These are phyloP conservation scores for Octodonta nipae DNA, from an alignment of 2,888 invertebrate genomes.

Conservation along the genomic window DNA sequence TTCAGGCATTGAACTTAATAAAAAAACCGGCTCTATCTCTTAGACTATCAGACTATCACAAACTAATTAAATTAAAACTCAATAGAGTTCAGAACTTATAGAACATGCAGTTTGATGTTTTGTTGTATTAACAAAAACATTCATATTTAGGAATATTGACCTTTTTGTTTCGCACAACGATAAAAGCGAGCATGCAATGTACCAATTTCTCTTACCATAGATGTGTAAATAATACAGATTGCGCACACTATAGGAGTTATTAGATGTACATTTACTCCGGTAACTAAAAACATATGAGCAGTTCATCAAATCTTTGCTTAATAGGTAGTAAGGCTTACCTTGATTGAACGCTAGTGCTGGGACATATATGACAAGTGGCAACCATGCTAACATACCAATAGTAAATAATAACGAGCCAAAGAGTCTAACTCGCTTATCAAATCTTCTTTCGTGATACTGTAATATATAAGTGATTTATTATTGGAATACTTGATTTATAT, in stretches of 20 bases:
- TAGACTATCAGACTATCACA: no score
- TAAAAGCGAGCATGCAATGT: neutral
- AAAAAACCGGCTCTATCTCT: no score
- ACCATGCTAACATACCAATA: constrained; percentile 47
- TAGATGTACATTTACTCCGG: constrained; percentile 67
- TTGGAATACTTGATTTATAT: neutral
- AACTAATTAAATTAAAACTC: no score
- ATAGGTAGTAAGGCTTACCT: constrained; percentile 12
- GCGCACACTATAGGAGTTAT: constrained; percentile 70
- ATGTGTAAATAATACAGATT: constrained; percentile 71
- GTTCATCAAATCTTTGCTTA: neutral
- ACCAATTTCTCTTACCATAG: constrained; percentile 14
- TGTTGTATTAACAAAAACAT: no score
- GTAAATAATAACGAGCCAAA: constrained; percentile 18
- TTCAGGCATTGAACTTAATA: no score
- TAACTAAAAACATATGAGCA: constrained; percentile 46
- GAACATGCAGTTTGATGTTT: no score
- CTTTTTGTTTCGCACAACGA: no score
- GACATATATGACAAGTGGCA: constrained; percentile 29
- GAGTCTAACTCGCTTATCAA: constrained; percentile 17
- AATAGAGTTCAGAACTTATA: no score
- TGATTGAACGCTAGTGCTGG: constrained; percentile 24
- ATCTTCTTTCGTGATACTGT: constrained; percentile 28
- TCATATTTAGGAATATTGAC: no score
- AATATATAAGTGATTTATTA: constrained; percentile 5